Conservation (phyloP, 2,113 vertebrate species). For the Aspidoscelis tigris region DNA sequence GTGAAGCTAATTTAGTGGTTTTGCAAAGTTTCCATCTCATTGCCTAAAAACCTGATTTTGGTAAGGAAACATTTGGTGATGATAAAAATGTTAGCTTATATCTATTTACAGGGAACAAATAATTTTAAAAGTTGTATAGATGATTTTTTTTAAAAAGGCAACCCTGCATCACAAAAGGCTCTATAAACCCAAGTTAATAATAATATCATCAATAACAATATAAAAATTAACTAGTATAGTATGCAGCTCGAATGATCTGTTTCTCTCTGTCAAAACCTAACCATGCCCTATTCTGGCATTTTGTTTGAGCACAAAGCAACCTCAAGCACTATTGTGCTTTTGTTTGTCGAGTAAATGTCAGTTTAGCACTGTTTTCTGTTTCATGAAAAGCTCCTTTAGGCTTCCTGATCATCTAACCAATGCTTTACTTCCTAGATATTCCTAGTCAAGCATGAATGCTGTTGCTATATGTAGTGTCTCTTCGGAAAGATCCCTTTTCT, state of each 20-base stretch:
- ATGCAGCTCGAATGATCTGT: conserved; percentile 34
- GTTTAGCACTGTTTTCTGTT: conserved; percentile 63
- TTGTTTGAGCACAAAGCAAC: conserved; percentile 59
- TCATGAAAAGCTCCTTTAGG: conserved; percentile 61
- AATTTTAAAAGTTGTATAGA: conserved; percentile 63
- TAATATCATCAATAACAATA: not conserved
- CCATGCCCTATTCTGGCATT: conserved; percentile 68
- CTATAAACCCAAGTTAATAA: not conserved
- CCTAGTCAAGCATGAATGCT: conserved; percentile 62
- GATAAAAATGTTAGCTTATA: not conserved
- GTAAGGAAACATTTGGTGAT: not conserved
- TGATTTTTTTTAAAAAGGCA: conserved; percentile 31
- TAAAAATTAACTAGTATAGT: not conserved
- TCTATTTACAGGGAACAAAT: conserved; percentile 60
- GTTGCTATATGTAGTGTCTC: conserved; percentile 54
- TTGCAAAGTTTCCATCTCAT: not conserved
- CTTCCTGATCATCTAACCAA: conserved; percentile 56
- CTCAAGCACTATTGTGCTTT: conserved; percentile 63
- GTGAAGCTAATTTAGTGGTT: too few species aligned
- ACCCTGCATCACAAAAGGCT: not conserved
- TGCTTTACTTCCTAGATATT: conserved; percentile 30
- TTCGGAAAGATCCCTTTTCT: conserved; percentile 35
- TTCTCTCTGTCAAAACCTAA: conserved; percentile 63
- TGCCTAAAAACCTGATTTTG: not conserved
- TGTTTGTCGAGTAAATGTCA: conserved; percentile 76